Base-by-base conservation (phyloP, 2,888 invertebrate species). In the Rhimphoctona megacephalus region DNA sequence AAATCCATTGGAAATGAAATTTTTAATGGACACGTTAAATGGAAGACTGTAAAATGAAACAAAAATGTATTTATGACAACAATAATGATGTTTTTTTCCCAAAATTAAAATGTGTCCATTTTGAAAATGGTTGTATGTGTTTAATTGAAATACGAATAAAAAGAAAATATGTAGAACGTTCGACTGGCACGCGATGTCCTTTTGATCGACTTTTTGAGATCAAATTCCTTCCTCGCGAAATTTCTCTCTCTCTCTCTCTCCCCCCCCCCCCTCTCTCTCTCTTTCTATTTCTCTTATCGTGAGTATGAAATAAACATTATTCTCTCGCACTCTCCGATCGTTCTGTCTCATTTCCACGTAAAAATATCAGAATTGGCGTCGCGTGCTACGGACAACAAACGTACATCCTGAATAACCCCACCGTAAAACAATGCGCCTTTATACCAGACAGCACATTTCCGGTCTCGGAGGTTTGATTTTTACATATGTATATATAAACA, bases 121-220 rank as follows among this genome's bases (percentile, higher is more conserved):
- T 61, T 30, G 19, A n/a, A 22, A n/a, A 9, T 17, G 19, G 3
- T 19, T 49, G n/a, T 64, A n/a, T 0, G 30, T 67, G 4, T 52
- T 46, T 25, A 83, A 87, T 87, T 87, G 86, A 87, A 86, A 87
- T 84, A 77, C 73, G 85, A 87, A 88, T 84, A 83, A 88, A 85
- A 87, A 83, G 72, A 76, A 84, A 84, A 83, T 82, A 82, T 85
- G 77, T 87, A 85, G n/a, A 91, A 92, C 85, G 90, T 81, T 86
- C 88, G 86, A 64, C 69, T 85, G 81, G 86, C 92, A 92, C 91
- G 92, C 92, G 91, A 93, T 91, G 91, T 92, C 88, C 90, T 90
- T 91, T 90, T 88, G 88, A 92, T 91, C 90, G 89, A 87, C 78
- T 83, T 39, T 66, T 61, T n/a, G n/a, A n/a, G n/a, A 78, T 57